These are phyloP conservation scores for Apotomis betuletana DNA, from an alignment of 2,888 invertebrate species.

Conservation along the genomic window DNA sequence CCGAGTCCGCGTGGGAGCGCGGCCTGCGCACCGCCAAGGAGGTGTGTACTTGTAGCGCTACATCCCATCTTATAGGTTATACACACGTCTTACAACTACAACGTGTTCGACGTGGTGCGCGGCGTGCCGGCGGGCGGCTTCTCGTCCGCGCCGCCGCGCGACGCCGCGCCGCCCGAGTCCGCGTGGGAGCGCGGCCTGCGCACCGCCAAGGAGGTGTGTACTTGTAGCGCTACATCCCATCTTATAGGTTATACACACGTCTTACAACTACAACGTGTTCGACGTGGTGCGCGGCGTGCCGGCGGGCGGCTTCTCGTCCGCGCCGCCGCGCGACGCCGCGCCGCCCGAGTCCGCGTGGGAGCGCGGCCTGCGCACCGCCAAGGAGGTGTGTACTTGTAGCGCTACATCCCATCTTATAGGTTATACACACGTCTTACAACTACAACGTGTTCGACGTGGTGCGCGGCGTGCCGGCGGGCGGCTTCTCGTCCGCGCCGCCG, in stretches of 20 bases:
- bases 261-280: slow-evolving; percentile 95
- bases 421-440: slow-evolving; percentile 77
- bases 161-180: slow-evolving; percentile 90
- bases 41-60: slow-evolving; percentile 62
- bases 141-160: slow-evolving; percentile 67
- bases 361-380: slow-evolving; percentile 96
- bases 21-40: slow-evolving; percentile 97
- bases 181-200: slow-evolving; percentile 98
- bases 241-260: no score
- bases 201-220: slow-evolving; percentile 93
- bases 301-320: slow-evolving; percentile 68
- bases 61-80: no score
- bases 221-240: neutral
- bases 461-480: slow-evolving; percentile 87
- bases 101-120: slow-evolving; percentile 95
- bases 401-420: no score
- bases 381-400: slow-evolving; percentile 85
- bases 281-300: slow-evolving; percentile 92
- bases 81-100: slow-evolving; percentile 89
- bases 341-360: slow-evolving; percentile 98
- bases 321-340: slow-evolving; percentile 77
- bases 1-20: slow-evolving; percentile 98
- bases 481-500: slow-evolving; percentile 67
- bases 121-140: slow-evolving; percentile 86
- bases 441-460: slow-evolving; percentile 97